A percentile compares a stretch with the other conserved stretches of the same genome.
Conservation (phyloP, 2,113 vertebrate genomes). For the Emydocephalus ijimae region DNA sequence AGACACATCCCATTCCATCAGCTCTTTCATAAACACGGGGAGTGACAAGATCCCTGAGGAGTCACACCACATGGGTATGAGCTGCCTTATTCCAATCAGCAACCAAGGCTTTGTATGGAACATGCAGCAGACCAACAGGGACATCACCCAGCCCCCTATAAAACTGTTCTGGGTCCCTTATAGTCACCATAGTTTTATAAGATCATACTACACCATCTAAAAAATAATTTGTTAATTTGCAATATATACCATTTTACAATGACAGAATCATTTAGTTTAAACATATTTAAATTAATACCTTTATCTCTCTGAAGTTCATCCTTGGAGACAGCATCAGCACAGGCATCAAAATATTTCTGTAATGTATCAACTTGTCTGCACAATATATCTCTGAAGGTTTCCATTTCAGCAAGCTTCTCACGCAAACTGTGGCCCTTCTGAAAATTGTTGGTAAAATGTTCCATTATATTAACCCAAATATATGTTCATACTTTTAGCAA, state of each 20-base stretch:
- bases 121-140: not conserved
- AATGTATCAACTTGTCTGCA: slow-evolving; percentile 82
- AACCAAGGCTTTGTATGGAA: not conserved
- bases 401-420: slow-evolving; percentile 98
- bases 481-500: not conserved
- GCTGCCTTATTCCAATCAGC: not conserved
- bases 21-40: not conserved
- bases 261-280: not conserved
- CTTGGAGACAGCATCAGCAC: slow-evolving; percentile 89
- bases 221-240: not conserved
- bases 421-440: slow-evolving; percentile 95
- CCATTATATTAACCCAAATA: not conserved
- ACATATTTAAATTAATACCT: slow-evolving; percentile 70
- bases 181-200: not conserved
- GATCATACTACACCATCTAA: not conserved
- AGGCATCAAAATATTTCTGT: slow-evolving; percentile 81
- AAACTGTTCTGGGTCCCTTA: not conserved
- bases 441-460: slow-evolving; percentile 32
- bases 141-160: not conserved
- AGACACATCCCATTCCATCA: not conserved
- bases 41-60: not conserved
- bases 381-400: slow-evolving; percentile 95
- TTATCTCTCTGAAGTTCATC: slow-evolving; percentile 92
- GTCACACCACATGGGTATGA: not conserved
- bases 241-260: not conserved